Evolutionary conservation across 2,797 vertebrate genomes (phyloP), one percentile per base, ranked within the genome.

Genomic region (Pristis pectinata): DNA sequence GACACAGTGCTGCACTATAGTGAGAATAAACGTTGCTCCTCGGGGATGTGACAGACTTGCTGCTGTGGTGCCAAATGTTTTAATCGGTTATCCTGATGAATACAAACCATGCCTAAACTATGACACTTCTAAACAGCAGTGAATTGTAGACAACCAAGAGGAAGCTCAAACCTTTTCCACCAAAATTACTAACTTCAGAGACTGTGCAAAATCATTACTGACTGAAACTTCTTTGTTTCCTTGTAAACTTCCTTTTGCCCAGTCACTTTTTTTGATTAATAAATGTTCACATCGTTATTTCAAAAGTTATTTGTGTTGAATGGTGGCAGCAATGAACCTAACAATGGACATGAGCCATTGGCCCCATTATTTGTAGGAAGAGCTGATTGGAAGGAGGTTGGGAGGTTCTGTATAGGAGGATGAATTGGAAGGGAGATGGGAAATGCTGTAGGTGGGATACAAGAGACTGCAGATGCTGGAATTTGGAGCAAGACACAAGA

Each of bases 21-120:
- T 53, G 92, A 94, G 92, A 96, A 91, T 49, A 95, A 95, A 95
- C 11, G 77, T 87, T 94, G 95, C 95, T 96, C 95, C 95, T 85
- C 0, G 0, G 96, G 96, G 96, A 95, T 96, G 94, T 95, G 95
- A 83, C 95, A 83, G 19, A 95, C 94, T 95, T 74, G 0, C 92
- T 95, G 77, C 76, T 95, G 95, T 82, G 95, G 93, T 96, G 96
- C 95, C 59, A 95, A 95, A 8, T 83, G 94, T 80, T 91, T 5
- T 7, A 94, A 95, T 82, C 92, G 95, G 95, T 95, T 10, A 77
- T 95, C 94, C 72, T 94, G 24, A 95, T 0, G 41, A 96, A 96
- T 79, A 91, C 95, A 64, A 44, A 94, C 95, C 0, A 79, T 95
- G 95, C 93, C 95, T 70, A 61, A 95, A 95, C 96, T 96, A 96